phyloP scores from a whole-genome alignment of 35 echinoderm and acorn worm genomes.

The Anneissia japonica region DNA sequence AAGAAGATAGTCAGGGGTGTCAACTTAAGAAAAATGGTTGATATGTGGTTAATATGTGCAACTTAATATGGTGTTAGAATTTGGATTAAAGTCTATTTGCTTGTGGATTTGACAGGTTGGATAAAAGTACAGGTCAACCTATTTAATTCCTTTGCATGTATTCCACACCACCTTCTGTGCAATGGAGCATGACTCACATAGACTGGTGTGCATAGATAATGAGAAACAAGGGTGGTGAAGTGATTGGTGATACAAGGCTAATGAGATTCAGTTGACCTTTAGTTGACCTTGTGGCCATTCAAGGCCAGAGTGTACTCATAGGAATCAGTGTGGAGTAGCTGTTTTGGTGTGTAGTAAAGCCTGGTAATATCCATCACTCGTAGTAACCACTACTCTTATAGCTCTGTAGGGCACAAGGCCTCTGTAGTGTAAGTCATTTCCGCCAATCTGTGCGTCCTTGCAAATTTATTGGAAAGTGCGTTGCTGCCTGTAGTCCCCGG shows the following conservation, averaged over 20 bases:
- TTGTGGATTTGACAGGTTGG: background rate
- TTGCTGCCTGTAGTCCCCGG: background rate
- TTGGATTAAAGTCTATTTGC: background rate
- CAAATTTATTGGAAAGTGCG: background rate
- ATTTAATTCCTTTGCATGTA: background rate
- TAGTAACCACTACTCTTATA: background rate
- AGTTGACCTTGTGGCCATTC: background rate
- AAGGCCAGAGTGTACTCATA: background rate
- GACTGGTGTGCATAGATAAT: background rate
- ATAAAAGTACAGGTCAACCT: background rate
- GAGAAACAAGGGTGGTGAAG: background rate
- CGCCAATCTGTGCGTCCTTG: background rate
- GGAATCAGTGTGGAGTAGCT: conserved; percentile 1
- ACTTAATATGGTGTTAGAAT: background rate
- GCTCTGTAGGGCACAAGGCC: background rate
- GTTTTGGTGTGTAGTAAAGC: background rate
- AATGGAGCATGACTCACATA: background rate
- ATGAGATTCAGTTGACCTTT: background rate
- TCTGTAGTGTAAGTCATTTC: background rate
- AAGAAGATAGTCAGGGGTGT: too few species aligned
- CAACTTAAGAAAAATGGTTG: too few species aligned
- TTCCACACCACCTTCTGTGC: background rate
- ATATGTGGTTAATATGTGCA: too few species aligned
- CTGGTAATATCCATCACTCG: background rate
- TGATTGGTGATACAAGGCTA: conserved; percentile 1